Evolutionary conservation across 2,113 vertebrate genomes (phyloP).

Genomic region (Aptenodytes forsteri): DNA sequence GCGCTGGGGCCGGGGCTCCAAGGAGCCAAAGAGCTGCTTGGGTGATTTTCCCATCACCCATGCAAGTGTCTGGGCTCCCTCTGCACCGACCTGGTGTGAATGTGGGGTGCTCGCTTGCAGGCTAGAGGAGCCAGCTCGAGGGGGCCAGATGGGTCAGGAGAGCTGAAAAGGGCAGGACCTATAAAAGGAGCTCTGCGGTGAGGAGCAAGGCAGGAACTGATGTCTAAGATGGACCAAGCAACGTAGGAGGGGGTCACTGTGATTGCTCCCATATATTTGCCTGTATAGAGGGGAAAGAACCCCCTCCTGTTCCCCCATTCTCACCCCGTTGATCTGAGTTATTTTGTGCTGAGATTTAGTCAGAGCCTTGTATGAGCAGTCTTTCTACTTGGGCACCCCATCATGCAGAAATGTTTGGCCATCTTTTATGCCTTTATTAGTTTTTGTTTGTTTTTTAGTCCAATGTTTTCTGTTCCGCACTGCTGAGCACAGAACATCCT

Average conservation of each 20-base stretch:
- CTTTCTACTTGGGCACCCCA: background rate
- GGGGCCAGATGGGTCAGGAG: background rate
- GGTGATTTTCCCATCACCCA: background rate
- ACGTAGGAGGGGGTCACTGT: background rate
- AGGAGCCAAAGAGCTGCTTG: background rate
- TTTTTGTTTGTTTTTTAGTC: background rate
- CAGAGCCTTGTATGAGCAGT: background rate
- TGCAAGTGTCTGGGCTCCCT: background rate
- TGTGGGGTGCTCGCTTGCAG: rapidly evolving
- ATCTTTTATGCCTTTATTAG: background rate
- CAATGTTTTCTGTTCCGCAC: rapidly evolving
- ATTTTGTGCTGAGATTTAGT: background rate
- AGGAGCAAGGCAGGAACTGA: background rate
- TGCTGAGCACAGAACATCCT: background rate
- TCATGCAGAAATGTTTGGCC: background rate
- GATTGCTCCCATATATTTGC: background rate
- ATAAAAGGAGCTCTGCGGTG: background rate
- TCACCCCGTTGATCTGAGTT: rapidly evolving
- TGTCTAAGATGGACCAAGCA: background rate
- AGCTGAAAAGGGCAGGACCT: background rate
- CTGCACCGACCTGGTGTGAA: background rate
- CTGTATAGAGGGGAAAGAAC: background rate
- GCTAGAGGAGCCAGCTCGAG: background rate
- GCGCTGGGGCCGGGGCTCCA: background rate
- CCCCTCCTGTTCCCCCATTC: no score